These are phyloP conservation scores for Cynaeus angustus DNA, from an alignment of 2,888 invertebrate genomes.

Conservation along the genomic window DNA sequence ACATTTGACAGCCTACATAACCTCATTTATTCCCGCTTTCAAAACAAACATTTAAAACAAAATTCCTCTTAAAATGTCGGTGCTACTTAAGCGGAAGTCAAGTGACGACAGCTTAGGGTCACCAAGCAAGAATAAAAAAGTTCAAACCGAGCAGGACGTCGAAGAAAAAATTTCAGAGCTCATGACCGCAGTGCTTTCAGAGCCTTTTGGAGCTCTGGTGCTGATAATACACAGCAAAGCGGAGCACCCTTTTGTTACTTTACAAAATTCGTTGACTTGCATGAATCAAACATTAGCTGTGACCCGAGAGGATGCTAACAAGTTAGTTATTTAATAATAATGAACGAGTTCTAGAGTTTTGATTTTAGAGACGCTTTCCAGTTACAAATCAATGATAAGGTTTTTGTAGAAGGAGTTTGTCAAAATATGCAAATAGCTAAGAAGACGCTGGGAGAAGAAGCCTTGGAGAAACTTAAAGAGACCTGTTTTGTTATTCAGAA, in stretches of 20 bases:
- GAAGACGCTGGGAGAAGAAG: constrained; percentile 4
- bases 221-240: constrained; percentile 1
- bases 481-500: constrained; percentile 36
- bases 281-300: constrained; percentile 4
- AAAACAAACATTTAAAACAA: too few species aligned
- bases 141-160: background rate
- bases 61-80: constrained; percentile 8
- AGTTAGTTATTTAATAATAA: background rate
- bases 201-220: constrained; percentile 17
- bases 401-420: constrained; percentile 4
- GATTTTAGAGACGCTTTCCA: constrained; percentile 4
- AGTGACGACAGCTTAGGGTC: background rate
- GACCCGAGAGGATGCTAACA: background rate
- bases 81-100: constrained; percentile 14
- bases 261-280: constrained; percentile 22
- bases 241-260: constrained; percentile 27
- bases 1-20: too few species aligned
- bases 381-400: background rate
- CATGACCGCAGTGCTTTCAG: constrained; percentile 7
- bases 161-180: constrained; percentile 22
- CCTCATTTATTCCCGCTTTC: too few species aligned
- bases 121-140: background rate
- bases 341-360: constrained; percentile 1
- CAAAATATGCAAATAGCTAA: constrained; percentile 2
- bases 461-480: constrained; percentile 21